Conservation (phyloP, 2,888 invertebrate species). For the Epistrophe eligans region DNA sequence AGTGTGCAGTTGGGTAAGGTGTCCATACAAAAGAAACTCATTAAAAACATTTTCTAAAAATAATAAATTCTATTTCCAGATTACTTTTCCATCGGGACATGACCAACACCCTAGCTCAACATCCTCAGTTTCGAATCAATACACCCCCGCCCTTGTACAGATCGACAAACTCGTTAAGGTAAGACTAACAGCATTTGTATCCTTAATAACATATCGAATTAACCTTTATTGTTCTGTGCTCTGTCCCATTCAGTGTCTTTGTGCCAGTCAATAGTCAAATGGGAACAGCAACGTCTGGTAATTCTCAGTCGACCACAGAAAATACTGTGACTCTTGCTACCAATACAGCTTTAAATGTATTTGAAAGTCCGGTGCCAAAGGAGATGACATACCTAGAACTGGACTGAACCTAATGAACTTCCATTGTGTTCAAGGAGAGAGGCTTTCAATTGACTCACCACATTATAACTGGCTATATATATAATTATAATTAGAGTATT, state of each 20-base stretch:
- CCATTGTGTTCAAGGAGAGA: constrained; percentile 60
- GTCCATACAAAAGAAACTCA: constrained; percentile 5
- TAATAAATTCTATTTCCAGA: constrained; percentile 83
- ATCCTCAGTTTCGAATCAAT: constrained; percentile 83
- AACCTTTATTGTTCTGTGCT: constrained; percentile 34
- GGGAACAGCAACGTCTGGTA: constrained; percentile 45
- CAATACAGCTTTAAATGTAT: constrained; percentile 64
- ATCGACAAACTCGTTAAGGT: constrained; percentile 92
- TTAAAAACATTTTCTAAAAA: constrained; percentile 24
- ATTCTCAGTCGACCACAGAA: constrained; percentile 75
- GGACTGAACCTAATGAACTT: constrained; percentile 75
- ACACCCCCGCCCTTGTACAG: constrained; percentile 97
- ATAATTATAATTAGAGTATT: constrained; percentile 8
- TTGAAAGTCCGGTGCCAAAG: constrained; percentile 75
- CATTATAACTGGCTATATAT: background rate
- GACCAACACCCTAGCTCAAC: constrained; percentile 85
- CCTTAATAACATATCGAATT: constrained; percentile 29
- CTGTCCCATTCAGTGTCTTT: constrained; percentile 73
- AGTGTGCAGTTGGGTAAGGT: constrained; percentile 90
- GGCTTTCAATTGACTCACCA: constrained; percentile 65
- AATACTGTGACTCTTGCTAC: constrained; percentile 60
- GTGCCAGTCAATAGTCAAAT: constrained; percentile 59
- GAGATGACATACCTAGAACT: constrained; percentile 79
- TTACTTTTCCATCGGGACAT: constrained; percentile 88
- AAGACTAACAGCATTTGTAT: constrained; percentile 75